These are phyloP conservation scores for Osmoderma eremita DNA, from an alignment of 2,888 invertebrate genomes.

Conservation along the genomic window DNA sequence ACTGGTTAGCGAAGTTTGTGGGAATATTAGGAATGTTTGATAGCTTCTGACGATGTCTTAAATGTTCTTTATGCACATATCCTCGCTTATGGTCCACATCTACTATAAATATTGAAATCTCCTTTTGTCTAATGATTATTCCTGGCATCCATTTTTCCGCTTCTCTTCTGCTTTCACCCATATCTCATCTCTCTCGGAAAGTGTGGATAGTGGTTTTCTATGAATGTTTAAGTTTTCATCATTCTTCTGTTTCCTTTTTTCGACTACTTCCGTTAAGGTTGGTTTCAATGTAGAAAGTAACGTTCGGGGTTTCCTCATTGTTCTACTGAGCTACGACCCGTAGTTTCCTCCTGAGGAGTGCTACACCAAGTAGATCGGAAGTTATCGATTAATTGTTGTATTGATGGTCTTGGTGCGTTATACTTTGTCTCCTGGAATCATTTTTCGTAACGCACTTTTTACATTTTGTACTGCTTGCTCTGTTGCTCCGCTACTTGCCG, in stretches of 20 bases:
- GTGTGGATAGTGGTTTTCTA: background rate
- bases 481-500: background rate
- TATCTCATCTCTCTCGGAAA: background rate
- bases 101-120: background rate
- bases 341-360: constrained; percentile 11
- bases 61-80: too few relatives aligned
- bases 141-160: background rate
- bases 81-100: background rate
- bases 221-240: too few relatives aligned
- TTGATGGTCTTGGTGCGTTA: constrained; percentile 19
- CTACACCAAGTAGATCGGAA: constrained; percentile 8
- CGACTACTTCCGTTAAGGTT: too few relatives aligned
- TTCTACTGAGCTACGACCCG: constrained; percentile 5
- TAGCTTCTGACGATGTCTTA: too few relatives aligned
- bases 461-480: constrained; percentile 11
- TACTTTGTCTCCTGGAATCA: constrained; percentile 3
- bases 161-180: background rate
- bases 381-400: constrained; percentile 11
- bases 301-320: constrained; percentile 6
- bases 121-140: background rate
- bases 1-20: background rate
- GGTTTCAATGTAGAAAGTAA: constrained; percentile 9
- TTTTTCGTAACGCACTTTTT: constrained; percentile 11
- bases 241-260: too few relatives aligned
- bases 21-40: too few relatives aligned